Percentiles rank a stretch among this genome's conserved stretches.
phyloP scores from a whole-genome alignment of 1,140 invertebrate species.

The Cherax destructor region DNA sequence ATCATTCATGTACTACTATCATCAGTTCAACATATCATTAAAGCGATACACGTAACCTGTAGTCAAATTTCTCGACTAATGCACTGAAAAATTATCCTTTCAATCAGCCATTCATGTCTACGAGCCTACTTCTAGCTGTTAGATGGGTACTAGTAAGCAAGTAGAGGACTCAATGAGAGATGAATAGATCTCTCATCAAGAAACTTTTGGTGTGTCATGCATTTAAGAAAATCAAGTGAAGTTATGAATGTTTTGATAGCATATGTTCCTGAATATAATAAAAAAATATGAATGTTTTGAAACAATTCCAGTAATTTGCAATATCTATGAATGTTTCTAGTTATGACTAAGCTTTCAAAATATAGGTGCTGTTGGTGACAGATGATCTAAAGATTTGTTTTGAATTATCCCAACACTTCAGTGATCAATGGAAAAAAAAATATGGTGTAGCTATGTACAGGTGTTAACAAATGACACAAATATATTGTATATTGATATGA shows the following conservation, averaged over 20 bases:
- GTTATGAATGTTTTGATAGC: background rate
- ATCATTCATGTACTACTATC: background rate
- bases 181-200: background rate
- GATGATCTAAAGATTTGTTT: background rate
- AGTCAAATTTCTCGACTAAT: background rate
- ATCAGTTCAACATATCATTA: background rate
- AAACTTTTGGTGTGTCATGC: background rate
- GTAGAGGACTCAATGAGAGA: background rate
- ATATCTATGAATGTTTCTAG: background rate
- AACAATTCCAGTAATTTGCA: background rate
- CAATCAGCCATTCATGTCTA: background rate
- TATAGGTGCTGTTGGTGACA: background rate
- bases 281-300: background rate
- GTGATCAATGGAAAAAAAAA: background rate
- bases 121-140: background rate
- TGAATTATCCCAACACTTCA: background rate
- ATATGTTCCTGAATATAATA: background rate
- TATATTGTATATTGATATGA: background rate
- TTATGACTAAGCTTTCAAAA: background rate
- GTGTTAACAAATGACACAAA: background rate
- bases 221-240: background rate
- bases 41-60: background rate
- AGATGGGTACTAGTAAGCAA: background rate
- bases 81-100: background rate
- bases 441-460: slow-evolving; percentile 1